Base-by-base conservation (phyloP, 1,140 invertebrate genomes). In the Harpegnathos saltator region DNA sequence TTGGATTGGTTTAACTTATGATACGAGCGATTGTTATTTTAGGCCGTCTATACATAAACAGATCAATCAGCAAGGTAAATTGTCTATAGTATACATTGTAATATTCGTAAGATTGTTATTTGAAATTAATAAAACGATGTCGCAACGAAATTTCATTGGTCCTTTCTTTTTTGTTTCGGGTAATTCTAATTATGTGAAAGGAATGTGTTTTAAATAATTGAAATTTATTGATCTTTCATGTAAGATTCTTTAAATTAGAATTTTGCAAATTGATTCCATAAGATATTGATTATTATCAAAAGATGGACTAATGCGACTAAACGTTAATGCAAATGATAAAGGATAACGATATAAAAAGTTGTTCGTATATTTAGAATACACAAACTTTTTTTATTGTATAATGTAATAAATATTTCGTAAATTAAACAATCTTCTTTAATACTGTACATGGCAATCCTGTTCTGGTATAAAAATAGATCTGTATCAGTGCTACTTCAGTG, bases 91-190 rank as follows among this genome's bases (percentile, higher is more conserved):
- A 90, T 90, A 91, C 90, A 90, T 89, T 92, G 89, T 91, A 91
- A 89, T 82, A 87, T 59, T 82, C 85, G 24, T 86, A 89, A 82
- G 85, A 91, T 92, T 92, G 91, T 92, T 91, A 92, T 85, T 88
- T 91, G 62, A 62, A 88, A 89, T 85, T 71, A 91, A 92, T 91
- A 91, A 92, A 90, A 86, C 61, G 77, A 72, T 90, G 66, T 54
- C 48, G 58, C 58, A 63, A 65, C 77, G 61, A 85, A 81, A 69
- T 44, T 33, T 14, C 15, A 9, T 66, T 22, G 50, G 22, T 19
- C 29, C 17, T 44, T 80, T 22, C 26, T 75, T 80, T 44, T 50
- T 48, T 29, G n/a, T 71, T 80, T 84, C 63, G 83, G 63, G 84
- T 86, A 85, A 85, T 85, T 86, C 83, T 61, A 69, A 83, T 80